Conservation (phyloP, 2,113 vertebrate species). For the Columbina picui region DNA sequence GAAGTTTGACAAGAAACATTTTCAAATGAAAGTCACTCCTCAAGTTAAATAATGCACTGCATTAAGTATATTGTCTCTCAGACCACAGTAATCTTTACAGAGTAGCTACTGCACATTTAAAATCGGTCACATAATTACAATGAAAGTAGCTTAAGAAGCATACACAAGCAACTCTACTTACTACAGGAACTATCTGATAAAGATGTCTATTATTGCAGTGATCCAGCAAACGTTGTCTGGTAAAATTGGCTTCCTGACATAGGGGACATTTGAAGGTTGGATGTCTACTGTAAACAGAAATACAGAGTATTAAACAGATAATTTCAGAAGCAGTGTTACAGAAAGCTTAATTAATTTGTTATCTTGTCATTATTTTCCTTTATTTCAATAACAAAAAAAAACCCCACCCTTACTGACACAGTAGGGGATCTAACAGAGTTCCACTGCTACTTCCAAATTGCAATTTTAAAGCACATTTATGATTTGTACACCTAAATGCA, state of each 20-base stretch:
- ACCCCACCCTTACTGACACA: rapidly evolving
- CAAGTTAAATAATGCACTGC: neutral
- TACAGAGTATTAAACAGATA: neutral
- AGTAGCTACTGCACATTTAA: neutral
- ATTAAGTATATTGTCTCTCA: neutral
- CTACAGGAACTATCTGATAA: slow-evolving; percentile 79
- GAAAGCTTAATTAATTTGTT: neutral
- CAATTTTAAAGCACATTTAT: neutral
- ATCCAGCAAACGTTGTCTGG: slow-evolving; percentile 80
- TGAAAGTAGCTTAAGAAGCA: neutral
- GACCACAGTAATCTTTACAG: neutral
- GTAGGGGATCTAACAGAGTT: neutral
- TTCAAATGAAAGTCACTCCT: neutral
- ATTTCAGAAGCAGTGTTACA: neutral
- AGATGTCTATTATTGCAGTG: slow-evolving; percentile 84
- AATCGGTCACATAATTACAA: neutral
- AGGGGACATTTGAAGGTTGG: slow-evolving; percentile 83
- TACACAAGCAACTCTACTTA: slow-evolving; percentile 64
- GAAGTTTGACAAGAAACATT: neutral
- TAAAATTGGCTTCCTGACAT: slow-evolving; percentile 83
- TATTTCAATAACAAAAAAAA: neutral
- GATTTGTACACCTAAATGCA: neutral
- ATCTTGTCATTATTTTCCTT: neutral
- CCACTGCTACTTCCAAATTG: neutral
- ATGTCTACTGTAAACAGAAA: slow-evolving; percentile 72